Evolutionary conservation across 2,888 invertebrate species (phyloP).

Genomic region (Ophion ellenae): DNA sequence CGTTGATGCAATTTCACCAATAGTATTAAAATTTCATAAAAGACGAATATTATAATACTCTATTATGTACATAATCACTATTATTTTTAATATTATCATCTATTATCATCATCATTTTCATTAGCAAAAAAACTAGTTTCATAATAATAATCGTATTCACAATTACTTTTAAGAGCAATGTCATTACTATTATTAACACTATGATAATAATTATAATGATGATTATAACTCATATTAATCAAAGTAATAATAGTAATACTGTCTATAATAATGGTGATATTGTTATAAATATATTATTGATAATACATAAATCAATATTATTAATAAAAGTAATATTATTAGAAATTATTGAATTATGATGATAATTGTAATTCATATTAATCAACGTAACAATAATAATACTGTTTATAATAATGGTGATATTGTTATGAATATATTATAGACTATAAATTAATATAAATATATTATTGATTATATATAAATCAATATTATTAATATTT

Average conservation of each 20-base stretch:
- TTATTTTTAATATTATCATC: neutral
- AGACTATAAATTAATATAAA: too few relatives aligned
- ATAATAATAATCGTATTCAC: neutral
- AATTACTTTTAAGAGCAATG: neutral
- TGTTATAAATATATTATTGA: neutral
- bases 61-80: neutral
- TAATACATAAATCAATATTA: neutral
- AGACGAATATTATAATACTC: neutral
- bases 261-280: neutral
- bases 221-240: neutral
- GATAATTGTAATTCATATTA: neutral
- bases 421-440: too few relatives aligned
- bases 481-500: too few relatives aligned
- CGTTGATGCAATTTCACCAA: neutral
- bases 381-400: too few relatives aligned
- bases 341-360: neutral
- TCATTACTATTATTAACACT: neutral
- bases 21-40: neutral
- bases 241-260: too few relatives aligned
- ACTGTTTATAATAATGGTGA: too few relatives aligned
- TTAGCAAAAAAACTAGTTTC: neutral
- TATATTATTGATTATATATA: too few relatives aligned
- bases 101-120: too few relatives aligned
- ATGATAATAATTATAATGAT: neutral
- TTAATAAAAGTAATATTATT: too few relatives aligned